A percentile compares a stretch with the other conserved stretches of the same genome.
Conservation (phyloP, 2,113 vertebrate species). For the Passer domesticus region DNA sequence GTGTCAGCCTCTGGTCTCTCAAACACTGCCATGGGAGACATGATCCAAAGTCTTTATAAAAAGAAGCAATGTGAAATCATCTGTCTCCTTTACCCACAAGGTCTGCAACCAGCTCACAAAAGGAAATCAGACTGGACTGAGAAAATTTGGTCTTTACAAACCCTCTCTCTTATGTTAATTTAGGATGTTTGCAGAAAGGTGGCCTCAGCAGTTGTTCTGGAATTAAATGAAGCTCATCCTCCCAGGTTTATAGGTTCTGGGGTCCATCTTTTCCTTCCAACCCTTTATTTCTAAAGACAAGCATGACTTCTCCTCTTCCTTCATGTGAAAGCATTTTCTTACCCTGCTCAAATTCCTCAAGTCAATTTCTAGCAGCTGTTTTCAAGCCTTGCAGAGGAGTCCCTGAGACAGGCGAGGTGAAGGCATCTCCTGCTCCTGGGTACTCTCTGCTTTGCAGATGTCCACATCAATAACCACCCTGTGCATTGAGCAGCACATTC, state of each 20-base stretch:
- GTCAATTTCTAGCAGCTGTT: neutral
- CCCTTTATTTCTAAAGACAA: neutral
- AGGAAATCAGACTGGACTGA: neutral
- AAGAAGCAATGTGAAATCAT: neutral
- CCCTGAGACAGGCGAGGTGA: neutral
- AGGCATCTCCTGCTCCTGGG: neutral
- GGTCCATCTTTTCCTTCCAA: neutral
- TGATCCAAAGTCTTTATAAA: neutral
- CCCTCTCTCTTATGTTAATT: neutral
- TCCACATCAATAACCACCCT: neutral
- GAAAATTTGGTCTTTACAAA: neutral
- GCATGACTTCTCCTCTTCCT: neutral
- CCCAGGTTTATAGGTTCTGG: neutral
- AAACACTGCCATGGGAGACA: accelerated
- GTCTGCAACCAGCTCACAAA: neutral
- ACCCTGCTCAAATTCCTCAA: neutral
- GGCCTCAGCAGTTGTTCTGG: neutral
- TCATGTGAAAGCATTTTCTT: neutral
- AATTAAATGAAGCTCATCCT: neutral
- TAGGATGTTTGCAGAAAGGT: neutral
- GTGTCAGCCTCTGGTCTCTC: neutral
- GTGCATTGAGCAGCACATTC: neutral
- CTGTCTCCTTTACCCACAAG: neutral
- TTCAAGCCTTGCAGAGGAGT: neutral
- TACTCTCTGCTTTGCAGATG: neutral